Evolutionary conservation across 2,113 vertebrate genomes (phyloP).

Genomic region (Myotis yumanensis): DNA sequence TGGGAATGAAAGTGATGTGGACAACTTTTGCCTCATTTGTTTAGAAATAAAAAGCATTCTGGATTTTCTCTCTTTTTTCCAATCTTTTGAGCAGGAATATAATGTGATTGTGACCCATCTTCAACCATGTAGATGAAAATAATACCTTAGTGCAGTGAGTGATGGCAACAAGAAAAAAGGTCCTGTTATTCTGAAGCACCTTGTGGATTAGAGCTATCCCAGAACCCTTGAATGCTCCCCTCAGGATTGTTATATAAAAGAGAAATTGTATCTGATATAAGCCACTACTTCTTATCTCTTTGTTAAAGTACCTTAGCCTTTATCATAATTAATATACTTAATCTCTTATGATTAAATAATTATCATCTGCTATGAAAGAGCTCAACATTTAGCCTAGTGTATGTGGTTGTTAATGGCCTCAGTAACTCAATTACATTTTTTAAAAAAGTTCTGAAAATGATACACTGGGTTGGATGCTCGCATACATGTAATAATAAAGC

Average conservation of each 20-base stretch:
- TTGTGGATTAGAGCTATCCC: neutral
- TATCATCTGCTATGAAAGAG: neutral
- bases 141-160: neutral
- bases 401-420: neutral
- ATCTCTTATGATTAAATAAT: constrained; percentile 6
- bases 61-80: neutral
- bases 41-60: constrained; percentile 11
- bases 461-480: neutral
- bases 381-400: neutral
- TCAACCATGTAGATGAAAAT: neutral
- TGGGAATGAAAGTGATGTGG: neutral
- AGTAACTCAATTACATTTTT: neutral
- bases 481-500: neutral
- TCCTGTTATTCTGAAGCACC: neutral
- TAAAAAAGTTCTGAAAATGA: neutral
- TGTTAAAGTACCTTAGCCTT: neutral
- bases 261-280: neutral
- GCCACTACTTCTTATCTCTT: neutral
- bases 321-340: neutral
- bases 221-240: neutral
- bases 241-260: neutral
- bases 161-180: neutral
- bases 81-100: neutral
- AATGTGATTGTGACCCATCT: neutral
- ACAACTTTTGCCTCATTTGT: neutral